These are phyloP conservation scores for Platycercus adscitus DNA, from an alignment of 2,113 vertebrate species.

Conservation along the genomic window DNA sequence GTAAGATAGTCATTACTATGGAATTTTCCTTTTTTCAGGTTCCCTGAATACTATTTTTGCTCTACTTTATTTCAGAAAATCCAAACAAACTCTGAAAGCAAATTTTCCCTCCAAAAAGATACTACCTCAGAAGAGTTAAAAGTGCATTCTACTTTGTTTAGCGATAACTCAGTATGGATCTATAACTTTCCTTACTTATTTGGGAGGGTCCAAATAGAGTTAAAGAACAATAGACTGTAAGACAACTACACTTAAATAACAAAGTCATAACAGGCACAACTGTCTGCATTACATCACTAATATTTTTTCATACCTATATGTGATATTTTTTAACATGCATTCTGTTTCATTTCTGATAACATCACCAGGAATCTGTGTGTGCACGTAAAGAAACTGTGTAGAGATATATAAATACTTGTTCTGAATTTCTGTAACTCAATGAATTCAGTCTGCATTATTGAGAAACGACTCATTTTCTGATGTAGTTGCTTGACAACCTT, in stretches of 20 bases:
- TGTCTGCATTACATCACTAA: not conserved
- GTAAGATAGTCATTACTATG: not conserved
- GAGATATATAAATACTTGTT: not conserved
- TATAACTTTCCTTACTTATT: not conserved
- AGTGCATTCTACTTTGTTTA: not conserved
- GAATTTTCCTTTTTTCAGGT: not conserved
- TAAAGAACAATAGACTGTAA: not conserved
- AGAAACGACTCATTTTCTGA: conserved; percentile 21
- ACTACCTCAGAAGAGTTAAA: not conserved
- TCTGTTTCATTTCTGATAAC: not conserved
- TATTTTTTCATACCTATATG: not conserved
- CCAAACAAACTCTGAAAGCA: not conserved
- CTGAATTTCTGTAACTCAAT: conserved; percentile 1
- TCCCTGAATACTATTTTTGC: not conserved
- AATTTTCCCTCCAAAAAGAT: not conserved
- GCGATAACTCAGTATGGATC: not conserved
- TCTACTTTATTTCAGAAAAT: not conserved
- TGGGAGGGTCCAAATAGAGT: not conserved
- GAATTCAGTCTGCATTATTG: not conserved
- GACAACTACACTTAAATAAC: not conserved
- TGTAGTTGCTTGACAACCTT: not conserved
- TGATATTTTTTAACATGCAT: not conserved
- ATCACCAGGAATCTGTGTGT: not conserved
- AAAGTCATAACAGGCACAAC: fast-evolving
- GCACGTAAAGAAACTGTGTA: not conserved